Evolutionary conservation across 1,140 invertebrate genomes (phyloP).

Genomic region (Drosophila sproati): DNA sequence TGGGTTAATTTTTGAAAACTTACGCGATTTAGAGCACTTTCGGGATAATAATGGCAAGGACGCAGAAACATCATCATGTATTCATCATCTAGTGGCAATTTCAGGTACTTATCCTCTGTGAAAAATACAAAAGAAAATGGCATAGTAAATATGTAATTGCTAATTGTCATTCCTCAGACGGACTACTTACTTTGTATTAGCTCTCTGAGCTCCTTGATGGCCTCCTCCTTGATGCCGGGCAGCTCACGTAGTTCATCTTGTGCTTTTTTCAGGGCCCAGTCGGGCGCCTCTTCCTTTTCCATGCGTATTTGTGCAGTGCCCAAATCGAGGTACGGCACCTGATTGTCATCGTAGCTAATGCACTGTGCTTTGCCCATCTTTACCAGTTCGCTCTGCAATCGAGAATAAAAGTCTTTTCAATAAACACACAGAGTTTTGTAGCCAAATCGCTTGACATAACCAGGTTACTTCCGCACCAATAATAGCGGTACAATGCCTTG

Average conservation of each 20-base stretch:
- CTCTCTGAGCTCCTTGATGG: conserved; percentile 86
- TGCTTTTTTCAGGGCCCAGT: conserved; percentile 86
- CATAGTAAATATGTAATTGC: neutral
- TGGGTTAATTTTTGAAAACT: conserved; percentile 62
- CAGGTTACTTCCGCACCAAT: conserved; percentile 71
- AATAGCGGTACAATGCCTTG: conserved; percentile 62
- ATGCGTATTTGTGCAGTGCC: conserved; percentile 85
- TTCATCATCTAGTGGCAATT: conserved; percentile 87
- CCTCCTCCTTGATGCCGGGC: conserved; percentile 87
- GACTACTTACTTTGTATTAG: conserved; percentile 77
- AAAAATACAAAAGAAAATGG: conserved; percentile 8
- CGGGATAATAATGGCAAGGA: conserved; percentile 89
- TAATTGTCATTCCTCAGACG: neutral
- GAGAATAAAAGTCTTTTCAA: conserved; percentile 67
- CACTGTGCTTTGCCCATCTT: conserved; percentile 76
- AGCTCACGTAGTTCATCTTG: conserved; percentile 88
- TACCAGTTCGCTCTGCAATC: conserved; percentile 57
- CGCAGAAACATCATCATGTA: conserved; percentile 88
- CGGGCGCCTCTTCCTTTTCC: conserved; percentile 85
- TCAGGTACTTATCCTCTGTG: conserved; percentile 85
- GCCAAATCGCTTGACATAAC: conserved; percentile 50
- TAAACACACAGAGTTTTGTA: conserved; percentile 52
- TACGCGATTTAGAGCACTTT: conserved; percentile 87
- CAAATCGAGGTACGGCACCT: conserved; percentile 86
- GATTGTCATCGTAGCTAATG: conserved; percentile 85